These are phyloP conservation scores for Helobdella robusta DNA, from an alignment of 2,888 invertebrate genomes.

Conservation along the genomic window DNA sequence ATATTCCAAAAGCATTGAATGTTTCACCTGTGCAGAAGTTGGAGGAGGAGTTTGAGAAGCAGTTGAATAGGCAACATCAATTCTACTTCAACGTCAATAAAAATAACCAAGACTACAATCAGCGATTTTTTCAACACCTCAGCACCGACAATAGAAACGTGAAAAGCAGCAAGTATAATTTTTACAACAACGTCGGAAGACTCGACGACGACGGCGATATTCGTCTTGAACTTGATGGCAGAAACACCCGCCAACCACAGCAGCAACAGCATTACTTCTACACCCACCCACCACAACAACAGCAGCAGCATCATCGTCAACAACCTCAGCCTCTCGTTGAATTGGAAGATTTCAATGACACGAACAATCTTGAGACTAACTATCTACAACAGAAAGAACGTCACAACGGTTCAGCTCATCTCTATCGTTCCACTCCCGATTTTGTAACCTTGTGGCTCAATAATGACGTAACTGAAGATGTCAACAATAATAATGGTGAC, in stretches of 20 bases:
- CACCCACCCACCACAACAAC: not conserved
- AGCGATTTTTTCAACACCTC: too few relatives aligned
- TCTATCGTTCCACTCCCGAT: constrained; percentile 1
- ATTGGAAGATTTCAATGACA: not conserved
- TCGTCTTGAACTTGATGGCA: too few relatives aligned
- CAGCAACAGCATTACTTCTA: not conserved
- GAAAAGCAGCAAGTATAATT: not conserved
- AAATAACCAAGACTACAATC: too few relatives aligned
- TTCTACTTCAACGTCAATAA: not conserved
- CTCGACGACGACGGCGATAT: not conserved
- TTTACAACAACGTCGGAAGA: not conserved
- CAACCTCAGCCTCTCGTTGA: not conserved
- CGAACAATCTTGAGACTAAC: not conserved
- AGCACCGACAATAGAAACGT: too few relatives aligned
- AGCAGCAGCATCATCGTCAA: not conserved
- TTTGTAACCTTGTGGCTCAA: not conserved
- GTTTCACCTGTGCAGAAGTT: not conserved
- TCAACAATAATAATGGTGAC: too few relatives aligned
- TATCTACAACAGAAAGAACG: not conserved
- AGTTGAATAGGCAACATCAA: not conserved
- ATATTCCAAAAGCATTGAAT: too few relatives aligned
- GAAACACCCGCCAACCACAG: not conserved
- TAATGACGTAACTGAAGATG: too few relatives aligned
- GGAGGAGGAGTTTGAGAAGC: not conserved
- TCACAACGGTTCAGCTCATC: not conserved